Evolutionary conservation across 2,797 vertebrate genomes (phyloP).

Genomic region (Dryobates pubescens): DNA sequence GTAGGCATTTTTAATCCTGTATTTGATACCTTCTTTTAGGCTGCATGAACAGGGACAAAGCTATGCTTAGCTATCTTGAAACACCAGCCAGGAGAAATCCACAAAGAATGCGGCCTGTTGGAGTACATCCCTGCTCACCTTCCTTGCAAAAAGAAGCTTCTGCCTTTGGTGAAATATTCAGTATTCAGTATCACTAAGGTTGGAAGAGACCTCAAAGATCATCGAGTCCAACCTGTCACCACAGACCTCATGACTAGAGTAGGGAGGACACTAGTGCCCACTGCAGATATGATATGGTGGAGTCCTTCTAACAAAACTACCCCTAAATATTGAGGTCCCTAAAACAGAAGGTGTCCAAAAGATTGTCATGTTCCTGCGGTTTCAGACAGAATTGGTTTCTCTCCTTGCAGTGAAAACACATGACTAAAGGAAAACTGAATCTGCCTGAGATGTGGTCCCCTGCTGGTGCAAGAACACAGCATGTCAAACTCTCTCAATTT

Average conservation of each 20-base stretch:
- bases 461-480: not conserved
- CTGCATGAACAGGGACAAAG: not conserved
- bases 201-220: too few relatives aligned
- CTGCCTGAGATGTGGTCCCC: not conserved
- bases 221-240: too few relatives aligned
- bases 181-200: too few relatives aligned
- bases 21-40: not conserved
- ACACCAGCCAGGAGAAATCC: not conserved
- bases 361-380: not conserved
- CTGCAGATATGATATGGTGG: not conserved
- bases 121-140: not conserved
- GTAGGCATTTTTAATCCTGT: not conserved
- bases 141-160: not conserved
- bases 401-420: not conserved
- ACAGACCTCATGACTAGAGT: too few relatives aligned
- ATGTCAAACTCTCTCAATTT: constrained; percentile 28
- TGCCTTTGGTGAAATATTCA: not conserved
- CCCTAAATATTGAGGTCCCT: not conserved
- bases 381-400: not conserved
- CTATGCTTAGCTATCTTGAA: not conserved
- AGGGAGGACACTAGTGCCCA: too few relatives aligned
- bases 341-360: not conserved
- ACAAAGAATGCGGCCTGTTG: not conserved
- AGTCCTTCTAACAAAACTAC: not conserved
- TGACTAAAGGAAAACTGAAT: not conserved